Evolutionary conservation across 2,888 invertebrate species (phyloP).

Genomic region (Agonum fuliginosum): DNA sequence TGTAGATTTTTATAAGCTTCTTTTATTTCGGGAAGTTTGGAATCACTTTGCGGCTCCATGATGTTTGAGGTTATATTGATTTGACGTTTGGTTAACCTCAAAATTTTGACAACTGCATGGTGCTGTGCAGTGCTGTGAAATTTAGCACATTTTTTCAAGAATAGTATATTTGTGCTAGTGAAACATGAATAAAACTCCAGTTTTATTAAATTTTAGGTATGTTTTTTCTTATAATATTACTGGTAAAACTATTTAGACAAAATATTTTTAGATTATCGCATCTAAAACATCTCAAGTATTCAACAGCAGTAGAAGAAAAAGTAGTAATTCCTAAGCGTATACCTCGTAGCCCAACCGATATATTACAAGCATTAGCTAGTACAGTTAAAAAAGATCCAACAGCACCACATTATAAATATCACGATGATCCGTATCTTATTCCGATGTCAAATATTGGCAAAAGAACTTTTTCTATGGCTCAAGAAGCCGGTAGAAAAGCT

Average conservation of each 20-base stretch:
- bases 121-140: background rate
- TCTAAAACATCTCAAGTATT: constrained; percentile 45
- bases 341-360: constrained; percentile 86
- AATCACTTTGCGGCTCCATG: background rate
- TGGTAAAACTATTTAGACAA: too few relatives aligned
- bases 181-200: constrained; percentile 51
- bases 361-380: constrained; percentile 85
- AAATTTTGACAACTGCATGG: background rate
- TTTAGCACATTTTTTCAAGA: background rate
- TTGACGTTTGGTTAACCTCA: background rate
- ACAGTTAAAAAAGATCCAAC: constrained; percentile 88
- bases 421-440: constrained; percentile 92
- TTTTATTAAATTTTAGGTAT: constrained; percentile 52
- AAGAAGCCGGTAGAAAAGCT: constrained; percentile 90
- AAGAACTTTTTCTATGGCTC: constrained; percentile 85
- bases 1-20: constrained; percentile 78
- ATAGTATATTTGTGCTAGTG: background rate
- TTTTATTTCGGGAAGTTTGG: constrained; percentile 72
- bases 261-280: constrained; percentile 47
- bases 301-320: constrained; percentile 67
- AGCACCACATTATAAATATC: constrained; percentile 91
- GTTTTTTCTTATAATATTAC: background rate
- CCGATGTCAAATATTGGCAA: constrained; percentile 83
- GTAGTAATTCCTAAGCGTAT: constrained; percentile 82
- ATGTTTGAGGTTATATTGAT: constrained; percentile 14